These are phyloP conservation scores for Ceramica pisi DNA, from an alignment of 2,888 invertebrate genomes.

Conservation along the genomic window DNA sequence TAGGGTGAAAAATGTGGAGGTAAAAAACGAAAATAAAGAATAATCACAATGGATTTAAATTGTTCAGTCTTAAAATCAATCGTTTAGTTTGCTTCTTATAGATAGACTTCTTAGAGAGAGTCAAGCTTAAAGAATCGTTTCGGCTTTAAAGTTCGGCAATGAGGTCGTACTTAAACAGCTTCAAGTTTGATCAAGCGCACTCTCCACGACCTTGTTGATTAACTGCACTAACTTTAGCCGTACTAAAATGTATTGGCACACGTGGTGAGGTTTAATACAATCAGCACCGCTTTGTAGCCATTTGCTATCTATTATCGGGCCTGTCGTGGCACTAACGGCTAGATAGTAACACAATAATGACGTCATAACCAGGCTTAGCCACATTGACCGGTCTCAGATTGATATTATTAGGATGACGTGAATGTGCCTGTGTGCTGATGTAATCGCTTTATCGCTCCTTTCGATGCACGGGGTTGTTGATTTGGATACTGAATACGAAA, in stretches of 20 bases:
- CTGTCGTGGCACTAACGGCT: slow-evolving; percentile 23
- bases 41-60: no score
- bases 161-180: not conserved
- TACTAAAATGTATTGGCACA: not conserved
- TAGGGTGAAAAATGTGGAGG: no score
- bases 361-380: slow-evolving; percentile 25
- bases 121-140: not conserved
- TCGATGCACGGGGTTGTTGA: not conserved
- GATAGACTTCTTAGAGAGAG: not conserved
- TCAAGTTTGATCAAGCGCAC: not conserved
- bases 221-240: not conserved
- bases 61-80: no score
- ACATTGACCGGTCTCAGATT: slow-evolving; percentile 23
- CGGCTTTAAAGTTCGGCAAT: not conserved
- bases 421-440: not conserved
- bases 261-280: slow-evolving; percentile 11
- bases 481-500: not conserved
- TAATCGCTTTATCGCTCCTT: slow-evolving; percentile 43
- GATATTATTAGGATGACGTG: slow-evolving; percentile 25
- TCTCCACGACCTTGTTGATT: not conserved
- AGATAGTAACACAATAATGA: slow-evolving; percentile 38
- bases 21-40: no score
- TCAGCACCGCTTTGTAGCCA: slow-evolving; percentile 27
- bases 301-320: slow-evolving; percentile 18
- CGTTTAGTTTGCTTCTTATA: not conserved